Evolutionary conservation across 2,113 vertebrate species (phyloP).

Genomic region (Pelusios castaneus): DNA sequence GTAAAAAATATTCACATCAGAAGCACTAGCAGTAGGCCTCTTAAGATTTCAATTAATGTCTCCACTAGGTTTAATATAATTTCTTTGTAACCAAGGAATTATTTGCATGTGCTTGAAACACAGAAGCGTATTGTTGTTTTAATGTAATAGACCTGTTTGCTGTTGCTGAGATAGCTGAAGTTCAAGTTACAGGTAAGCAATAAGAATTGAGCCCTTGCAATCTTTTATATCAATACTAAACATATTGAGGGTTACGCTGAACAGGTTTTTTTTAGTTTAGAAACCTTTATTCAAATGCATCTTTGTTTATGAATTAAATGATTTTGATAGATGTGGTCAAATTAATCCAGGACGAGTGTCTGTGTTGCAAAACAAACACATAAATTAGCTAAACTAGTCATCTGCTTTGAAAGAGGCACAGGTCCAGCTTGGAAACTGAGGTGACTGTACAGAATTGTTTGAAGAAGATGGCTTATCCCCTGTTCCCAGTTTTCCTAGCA

Average conservation of each 20-base stretch:
- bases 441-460: neutral
- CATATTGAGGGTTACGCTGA: neutral
- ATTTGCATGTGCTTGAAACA: neutral
- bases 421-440: neutral
- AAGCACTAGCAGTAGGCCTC: neutral
- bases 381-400: neutral
- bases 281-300: neutral
- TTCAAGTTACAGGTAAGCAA: neutral
- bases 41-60: neutral
- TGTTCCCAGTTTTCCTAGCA: neutral
- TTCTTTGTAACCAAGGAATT: slow-evolving; percentile 25
- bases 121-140: neutral
- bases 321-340: neutral
- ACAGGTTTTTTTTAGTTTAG: neutral
- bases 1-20: slow-evolving; percentile 10
- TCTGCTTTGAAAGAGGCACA: neutral
- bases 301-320: neutral
- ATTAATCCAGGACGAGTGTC: neutral
- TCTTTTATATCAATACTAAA: neutral
- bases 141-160: neutral
- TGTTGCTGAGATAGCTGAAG: neutral
- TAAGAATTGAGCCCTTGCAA: neutral
- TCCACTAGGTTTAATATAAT: neutral
- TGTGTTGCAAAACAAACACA: neutral
- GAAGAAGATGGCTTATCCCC: neutral